phyloP scores from a whole-genome alignment of 2,113 vertebrate genomes.

The Heterocephalus glaber region DNA sequence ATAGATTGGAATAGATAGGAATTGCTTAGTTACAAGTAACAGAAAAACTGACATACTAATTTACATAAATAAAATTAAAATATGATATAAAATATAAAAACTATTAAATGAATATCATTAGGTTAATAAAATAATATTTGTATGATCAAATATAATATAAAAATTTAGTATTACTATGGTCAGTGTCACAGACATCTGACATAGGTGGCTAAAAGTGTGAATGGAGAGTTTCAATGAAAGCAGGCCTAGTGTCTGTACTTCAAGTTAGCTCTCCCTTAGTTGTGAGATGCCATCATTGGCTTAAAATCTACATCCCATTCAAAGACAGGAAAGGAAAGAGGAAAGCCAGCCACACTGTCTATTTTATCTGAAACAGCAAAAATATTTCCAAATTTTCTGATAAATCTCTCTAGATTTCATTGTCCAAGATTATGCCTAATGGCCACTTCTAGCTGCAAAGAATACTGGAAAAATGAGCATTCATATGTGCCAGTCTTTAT shows the following conservation, averaged over 20 bases:
- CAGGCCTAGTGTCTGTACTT: neutral
- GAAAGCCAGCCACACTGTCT: neutral
- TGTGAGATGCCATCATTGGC: neutral
- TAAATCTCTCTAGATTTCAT: neutral
- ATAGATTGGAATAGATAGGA: neutral
- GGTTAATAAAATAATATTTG: neutral
- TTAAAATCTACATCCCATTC: neutral
- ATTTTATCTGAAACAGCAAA: neutral
- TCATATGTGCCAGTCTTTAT: neutral
- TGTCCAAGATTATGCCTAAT: neutral
- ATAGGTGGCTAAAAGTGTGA: neutral
- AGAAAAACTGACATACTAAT: constrained; percentile 40
- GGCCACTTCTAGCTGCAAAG: neutral
- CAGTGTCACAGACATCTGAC: neutral
- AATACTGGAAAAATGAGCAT: neutral
- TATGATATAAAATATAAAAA: neutral
- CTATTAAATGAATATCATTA: neutral
- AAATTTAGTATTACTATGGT: neutral
- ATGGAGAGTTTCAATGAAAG: neutral
- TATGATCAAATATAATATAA: neutral
- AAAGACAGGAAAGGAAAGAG: neutral
- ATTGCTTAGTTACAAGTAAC: neutral
- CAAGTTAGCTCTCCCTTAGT: neutral
- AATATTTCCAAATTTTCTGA: neutral
- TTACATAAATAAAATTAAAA: neutral